These are phyloP conservation scores for Schizothorax lantsangensis DNA, from an alignment of 2,797 vertebrate species.

Conservation along the genomic window DNA sequence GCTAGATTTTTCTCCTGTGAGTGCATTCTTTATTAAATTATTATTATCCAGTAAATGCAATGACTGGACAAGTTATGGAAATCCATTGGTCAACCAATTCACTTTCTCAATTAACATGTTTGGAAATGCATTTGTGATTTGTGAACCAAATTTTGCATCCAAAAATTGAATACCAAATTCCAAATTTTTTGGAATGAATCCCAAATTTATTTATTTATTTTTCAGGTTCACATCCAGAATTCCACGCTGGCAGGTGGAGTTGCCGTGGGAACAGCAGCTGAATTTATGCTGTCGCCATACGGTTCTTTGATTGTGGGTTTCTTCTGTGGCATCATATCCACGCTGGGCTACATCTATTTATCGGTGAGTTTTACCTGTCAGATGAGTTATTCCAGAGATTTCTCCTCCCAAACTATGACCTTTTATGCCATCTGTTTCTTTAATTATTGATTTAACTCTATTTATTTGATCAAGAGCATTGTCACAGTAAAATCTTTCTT, in stretches of 20 bases:
- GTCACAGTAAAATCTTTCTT: background rate
- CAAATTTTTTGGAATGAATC: background rate
- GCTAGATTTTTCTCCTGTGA: too few relatives aligned
- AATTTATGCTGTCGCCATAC: conserved; percentile 95
- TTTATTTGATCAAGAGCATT: background rate
- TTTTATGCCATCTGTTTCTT: background rate
- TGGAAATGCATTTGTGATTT: background rate
- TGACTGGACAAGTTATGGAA: background rate
- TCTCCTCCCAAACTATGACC: too few relatives aligned
- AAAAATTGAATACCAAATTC: background rate
- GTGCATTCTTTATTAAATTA: too few relatives aligned
- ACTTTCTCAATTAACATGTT: background rate
- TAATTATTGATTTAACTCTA: background rate
- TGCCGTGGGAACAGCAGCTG: conserved; percentile 91
- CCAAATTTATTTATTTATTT: background rate
- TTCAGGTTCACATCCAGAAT: conserved; percentile 97
- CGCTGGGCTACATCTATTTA: conserved; percentile 87
- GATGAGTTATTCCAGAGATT: background rate
- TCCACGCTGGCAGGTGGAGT: conserved; percentile 94
- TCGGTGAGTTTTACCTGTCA: conserved; percentile 70
- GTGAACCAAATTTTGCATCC: background rate
- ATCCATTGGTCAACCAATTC: background rate
- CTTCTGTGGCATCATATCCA: conserved; percentile 88
- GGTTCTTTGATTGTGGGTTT: conserved; percentile 93
- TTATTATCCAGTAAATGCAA: background rate